A percentile compares a stretch with the other conserved stretches of the same genome.
Conservation (phyloP, 2,888 invertebrate genomes). For the Gnatocerus cornutus region DNA sequence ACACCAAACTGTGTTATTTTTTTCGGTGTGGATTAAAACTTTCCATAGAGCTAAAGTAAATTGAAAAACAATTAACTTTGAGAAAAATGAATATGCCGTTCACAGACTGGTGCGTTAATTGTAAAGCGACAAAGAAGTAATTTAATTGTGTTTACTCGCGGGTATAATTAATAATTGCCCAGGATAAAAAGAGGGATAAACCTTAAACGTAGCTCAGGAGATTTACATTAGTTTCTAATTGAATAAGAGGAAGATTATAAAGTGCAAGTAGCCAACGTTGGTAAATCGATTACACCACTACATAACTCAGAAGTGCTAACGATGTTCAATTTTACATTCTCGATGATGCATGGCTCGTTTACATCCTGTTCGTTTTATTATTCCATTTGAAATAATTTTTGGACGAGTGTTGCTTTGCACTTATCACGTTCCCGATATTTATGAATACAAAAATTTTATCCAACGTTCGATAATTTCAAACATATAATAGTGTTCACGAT, state of each 20-base stretch:
- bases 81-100: not conserved
- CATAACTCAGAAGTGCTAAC: constrained; percentile 11
- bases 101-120: constrained; percentile 5
- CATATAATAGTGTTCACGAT: too few species aligned
- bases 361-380: too few species aligned
- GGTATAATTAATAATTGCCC: constrained; percentile 9
- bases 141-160: constrained; percentile 9
- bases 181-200: not conserved
- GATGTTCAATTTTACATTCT: not conserved
- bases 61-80: constrained; percentile 9
- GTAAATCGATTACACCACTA: constrained; percentile 8
- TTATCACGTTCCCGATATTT: too few species aligned
- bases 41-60: not conserved
- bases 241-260: not conserved
- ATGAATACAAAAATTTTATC: too few species aligned
- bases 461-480: too few species aligned
- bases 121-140: constrained; percentile 2
- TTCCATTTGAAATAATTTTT: too few species aligned
- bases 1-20: too few species aligned
- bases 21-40: not conserved
- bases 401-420: too few species aligned
- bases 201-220: not conserved
- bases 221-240: constrained; percentile 1
- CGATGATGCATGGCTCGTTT: not conserved
- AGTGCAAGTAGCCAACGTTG: not conserved